Conservation (phyloP, 2,797 vertebrate genomes). For the Loriculus beryllinus region DNA sequence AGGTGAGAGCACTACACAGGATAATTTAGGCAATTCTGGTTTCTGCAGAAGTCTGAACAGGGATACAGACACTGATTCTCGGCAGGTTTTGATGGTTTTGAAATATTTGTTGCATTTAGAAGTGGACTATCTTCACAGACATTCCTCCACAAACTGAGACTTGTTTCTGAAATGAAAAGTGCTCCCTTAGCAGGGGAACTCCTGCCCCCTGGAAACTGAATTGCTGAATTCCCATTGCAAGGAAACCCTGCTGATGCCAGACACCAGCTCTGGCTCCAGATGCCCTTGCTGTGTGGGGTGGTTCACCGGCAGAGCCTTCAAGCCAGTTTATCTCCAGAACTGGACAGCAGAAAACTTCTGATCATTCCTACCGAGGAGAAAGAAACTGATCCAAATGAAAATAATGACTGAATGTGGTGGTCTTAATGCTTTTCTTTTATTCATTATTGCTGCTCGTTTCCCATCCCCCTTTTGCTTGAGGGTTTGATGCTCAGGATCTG, state of each 20-base stretch:
- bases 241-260: background rate
- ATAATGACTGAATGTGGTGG: background rate
- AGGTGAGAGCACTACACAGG: background rate
- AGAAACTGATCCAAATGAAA: background rate
- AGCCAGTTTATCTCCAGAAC: background rate
- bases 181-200: background rate
- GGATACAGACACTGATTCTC: background rate
- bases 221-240: background rate
- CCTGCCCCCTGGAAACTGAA: background rate
- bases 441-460: background rate
- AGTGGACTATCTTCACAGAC: background rate
- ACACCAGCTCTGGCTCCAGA: background rate
- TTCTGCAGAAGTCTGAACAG: background rate
- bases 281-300: background rate
- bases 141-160: background rate
- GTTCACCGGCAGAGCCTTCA: background rate
- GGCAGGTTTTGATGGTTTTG: background rate
- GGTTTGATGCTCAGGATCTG: background rate
- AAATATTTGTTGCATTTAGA: background rate
- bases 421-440: background rate
- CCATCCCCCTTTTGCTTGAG: background rate
- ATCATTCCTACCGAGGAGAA: background rate
- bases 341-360: background rate
- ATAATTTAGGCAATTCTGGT: background rate
- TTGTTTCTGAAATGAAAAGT: background rate